Conservation (phyloP, 1,140 invertebrate genomes). For the Brachionus sp. region DNA sequence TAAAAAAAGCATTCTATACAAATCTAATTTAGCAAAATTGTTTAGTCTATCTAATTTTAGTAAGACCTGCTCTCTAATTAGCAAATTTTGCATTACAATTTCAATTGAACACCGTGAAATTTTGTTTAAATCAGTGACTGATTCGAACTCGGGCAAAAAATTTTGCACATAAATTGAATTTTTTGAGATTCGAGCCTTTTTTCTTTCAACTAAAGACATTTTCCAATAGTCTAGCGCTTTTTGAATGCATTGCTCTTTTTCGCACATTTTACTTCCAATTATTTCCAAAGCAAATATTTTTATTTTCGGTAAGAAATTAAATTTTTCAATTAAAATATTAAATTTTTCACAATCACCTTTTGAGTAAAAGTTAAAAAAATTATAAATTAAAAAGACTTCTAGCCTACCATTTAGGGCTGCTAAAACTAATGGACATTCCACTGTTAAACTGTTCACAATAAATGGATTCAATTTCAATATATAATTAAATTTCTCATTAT, state of each 20-base stretch:
- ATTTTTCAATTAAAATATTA: neutral
- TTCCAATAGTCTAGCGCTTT: neutral
- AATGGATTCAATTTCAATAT: neutral
- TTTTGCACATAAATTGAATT: neutral
- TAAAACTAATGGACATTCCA: neutral
- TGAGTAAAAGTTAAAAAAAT: neutral
- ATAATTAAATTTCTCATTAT: neutral
- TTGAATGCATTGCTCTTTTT: neutral
- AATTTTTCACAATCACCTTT: slow-evolving; percentile 14
- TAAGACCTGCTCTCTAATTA: neutral
- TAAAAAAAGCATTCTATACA: neutral
- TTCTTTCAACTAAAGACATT: neutral
- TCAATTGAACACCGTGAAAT: neutral
- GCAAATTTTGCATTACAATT: neutral
- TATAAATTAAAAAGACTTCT: neutral
- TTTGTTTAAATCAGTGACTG: neutral
- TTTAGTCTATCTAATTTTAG: neutral
- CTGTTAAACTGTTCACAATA: neutral
- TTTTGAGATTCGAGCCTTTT: neutral
- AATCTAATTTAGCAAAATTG: neutral
- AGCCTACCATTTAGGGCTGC: neutral
- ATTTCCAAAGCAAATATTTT: slow-evolving; percentile 15
- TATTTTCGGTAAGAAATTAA: neutral
- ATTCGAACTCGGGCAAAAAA: neutral
- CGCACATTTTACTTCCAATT: neutral